phyloP scores from a whole-genome alignment of 2,888 invertebrate species.

The Mythimna lalbum region DNA sequence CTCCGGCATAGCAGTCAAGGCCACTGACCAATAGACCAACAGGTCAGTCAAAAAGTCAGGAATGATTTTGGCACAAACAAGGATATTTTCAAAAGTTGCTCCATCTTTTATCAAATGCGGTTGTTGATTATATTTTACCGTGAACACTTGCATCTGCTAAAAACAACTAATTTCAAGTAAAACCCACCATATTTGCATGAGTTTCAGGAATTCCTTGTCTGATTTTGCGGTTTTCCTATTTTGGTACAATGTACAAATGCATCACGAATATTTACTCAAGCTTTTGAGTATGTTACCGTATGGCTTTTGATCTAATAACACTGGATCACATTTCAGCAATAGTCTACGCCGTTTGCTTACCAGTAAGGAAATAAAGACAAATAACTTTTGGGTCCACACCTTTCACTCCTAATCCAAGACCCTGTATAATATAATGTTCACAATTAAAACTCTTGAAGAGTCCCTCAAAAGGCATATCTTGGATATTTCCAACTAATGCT shows the following conservation, averaged over 20 bases:
- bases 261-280: background rate
- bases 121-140: background rate
- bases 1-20: too few relatives aligned
- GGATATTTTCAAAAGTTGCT: too few relatives aligned
- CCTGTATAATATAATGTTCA: conserved; percentile 40
- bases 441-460: conserved; percentile 64
- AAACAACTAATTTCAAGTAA: background rate
- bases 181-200: background rate
- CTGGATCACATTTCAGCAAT: background rate
- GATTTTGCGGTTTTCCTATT: background rate
- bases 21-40: too few relatives aligned
- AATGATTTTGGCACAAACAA: too few relatives aligned
- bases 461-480: conserved; percentile 79
- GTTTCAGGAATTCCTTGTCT: conserved; percentile 7
- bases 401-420: conserved; percentile 62
- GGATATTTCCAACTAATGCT: conserved; percentile 75
- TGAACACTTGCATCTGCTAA: background rate
- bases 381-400: conserved; percentile 38
- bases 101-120: background rate
- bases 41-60: too few relatives aligned
- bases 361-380: conserved; percentile 46
- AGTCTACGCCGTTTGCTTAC: background rate
- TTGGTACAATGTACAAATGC: background rate
- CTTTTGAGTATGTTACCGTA: background rate
- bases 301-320: background rate